Evolutionary conservation across 2,797 vertebrate species (phyloP).

Genomic region (Enteromius anoplus): DNA sequence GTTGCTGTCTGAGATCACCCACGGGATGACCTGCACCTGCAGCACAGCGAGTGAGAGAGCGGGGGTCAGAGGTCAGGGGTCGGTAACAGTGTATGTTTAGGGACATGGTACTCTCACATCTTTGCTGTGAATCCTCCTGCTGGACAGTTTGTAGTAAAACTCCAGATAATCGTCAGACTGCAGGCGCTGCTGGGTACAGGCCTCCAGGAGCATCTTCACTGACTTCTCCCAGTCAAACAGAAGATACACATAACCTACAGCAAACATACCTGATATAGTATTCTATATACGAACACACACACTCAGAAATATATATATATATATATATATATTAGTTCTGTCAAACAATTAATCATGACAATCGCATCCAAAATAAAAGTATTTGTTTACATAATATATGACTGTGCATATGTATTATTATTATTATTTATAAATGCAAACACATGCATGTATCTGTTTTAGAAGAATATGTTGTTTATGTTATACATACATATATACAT

Average conservation of each 20-base stretch:
- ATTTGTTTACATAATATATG: no score
- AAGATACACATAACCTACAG: conserved; percentile 92
- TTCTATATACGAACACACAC: no score
- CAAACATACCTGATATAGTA: neutral
- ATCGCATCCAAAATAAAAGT: no score
- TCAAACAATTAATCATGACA: no score
- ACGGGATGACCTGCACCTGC: conserved; percentile 98
- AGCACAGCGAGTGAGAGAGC: neutral
- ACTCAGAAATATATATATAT: no score
- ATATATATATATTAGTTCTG: no score
- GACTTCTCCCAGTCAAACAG: conserved; percentile 98
- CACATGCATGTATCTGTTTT: no score
- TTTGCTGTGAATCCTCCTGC: conserved; percentile 96
- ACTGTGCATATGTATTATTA: no score
- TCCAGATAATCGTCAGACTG: conserved; percentile 90
- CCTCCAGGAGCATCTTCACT: conserved; percentile 90
- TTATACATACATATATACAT: no score
- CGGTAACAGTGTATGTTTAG: neutral
- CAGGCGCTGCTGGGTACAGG: conserved; percentile 90
- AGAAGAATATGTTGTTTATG: no score
- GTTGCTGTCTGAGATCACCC: conserved; percentile 98
- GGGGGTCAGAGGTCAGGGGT: neutral
- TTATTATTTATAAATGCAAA: no score
- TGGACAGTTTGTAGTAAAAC: conserved; percentile 99
- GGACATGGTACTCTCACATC: conserved; percentile 80